Conservation (phyloP, 2,797 vertebrate species). For the Notoglanidium macrostoma region DNA sequence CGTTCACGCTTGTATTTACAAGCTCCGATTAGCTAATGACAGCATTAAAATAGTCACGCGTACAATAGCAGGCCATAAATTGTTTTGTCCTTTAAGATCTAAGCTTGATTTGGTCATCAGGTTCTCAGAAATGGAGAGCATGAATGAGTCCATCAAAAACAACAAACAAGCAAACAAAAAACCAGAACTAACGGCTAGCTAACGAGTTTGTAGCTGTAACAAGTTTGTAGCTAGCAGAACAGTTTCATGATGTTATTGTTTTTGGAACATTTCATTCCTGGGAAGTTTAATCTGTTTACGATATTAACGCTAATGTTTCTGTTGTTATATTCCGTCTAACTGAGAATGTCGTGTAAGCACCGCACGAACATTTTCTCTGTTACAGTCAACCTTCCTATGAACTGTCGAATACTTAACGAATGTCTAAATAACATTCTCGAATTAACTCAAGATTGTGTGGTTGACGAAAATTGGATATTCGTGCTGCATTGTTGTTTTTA, state of each 20-base stretch:
- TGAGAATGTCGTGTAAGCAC: background rate
- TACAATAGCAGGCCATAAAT: constrained; percentile 40
- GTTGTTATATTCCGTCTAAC: background rate
- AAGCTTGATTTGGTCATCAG: constrained; percentile 14
- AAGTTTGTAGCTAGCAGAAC: background rate
- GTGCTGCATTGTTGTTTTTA: constrained; percentile 5
- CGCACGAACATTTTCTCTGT: background rate
- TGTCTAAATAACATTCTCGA: background rate
- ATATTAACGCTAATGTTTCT: background rate
- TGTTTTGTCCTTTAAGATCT: constrained; percentile 27
- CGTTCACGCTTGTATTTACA: constrained; percentile 48
- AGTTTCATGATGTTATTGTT: background rate
- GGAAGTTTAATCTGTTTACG: background rate
- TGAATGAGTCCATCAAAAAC: background rate
- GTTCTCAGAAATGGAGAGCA: background rate
- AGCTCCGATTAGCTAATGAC: constrained; percentile 49
- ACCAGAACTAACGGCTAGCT: background rate
- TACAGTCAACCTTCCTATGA: background rate
- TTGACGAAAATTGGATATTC: background rate
- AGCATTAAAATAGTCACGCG: constrained; percentile 37
- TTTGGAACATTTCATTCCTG: background rate
- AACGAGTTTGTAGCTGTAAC: background rate
- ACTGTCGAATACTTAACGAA: background rate
- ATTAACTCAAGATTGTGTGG: background rate
- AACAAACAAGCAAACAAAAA: background rate